Evolutionary conservation across 2,797 vertebrate species (phyloP).

Genomic region (Centroberyx gerrardi): DNA sequence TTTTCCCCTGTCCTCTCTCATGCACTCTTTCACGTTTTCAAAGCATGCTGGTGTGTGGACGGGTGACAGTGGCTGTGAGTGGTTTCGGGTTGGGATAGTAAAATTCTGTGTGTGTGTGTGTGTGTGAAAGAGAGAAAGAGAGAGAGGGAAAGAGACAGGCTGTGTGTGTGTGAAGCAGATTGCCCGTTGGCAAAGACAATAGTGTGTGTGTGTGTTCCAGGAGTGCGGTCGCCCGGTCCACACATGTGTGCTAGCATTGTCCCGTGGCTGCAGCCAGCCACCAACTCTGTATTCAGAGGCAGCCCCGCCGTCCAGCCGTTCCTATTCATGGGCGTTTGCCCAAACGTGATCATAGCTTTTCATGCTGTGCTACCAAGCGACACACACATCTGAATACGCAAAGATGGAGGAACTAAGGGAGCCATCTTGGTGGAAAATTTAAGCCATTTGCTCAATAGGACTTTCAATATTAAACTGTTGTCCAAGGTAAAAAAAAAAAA

Average conservation of each 20-base stretch:
- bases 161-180: slow-evolving; percentile 37
- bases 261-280: slow-evolving; percentile 66
- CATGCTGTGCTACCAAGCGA: slow-evolving; percentile 74
- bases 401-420: slow-evolving; percentile 55
- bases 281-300: slow-evolving; percentile 74
- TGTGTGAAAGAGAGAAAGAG: not conserved
- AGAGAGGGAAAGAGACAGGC: not conserved
- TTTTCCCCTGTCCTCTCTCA: slow-evolving; percentile 40
- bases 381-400: slow-evolving; percentile 68
- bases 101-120: slow-evolving; percentile 19
- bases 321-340: slow-evolving; percentile 72
- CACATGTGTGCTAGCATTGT: slow-evolving; percentile 72
- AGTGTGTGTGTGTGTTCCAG: slow-evolving; percentile 47
- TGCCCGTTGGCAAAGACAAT: slow-evolving; percentile 64
- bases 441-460: slow-evolving; percentile 44
- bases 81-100: slow-evolving; percentile 19
- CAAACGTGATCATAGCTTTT: slow-evolving; percentile 78
- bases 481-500: not conserved
- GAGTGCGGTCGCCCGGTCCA: slow-evolving; percentile 44
- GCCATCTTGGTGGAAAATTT: slow-evolving; percentile 64
- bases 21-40: slow-evolving; percentile 64
- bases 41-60: slow-evolving; percentile 54
- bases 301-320: slow-evolving; percentile 57
- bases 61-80: slow-evolving; percentile 32
- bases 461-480: slow-evolving; percentile 32